A percentile compares a stretch with the other conserved stretches of the same genome.
Evolutionary conservation across 2,888 invertebrate genomes (phyloP).

Genomic region (Ypsolopha scabrella): DNA sequence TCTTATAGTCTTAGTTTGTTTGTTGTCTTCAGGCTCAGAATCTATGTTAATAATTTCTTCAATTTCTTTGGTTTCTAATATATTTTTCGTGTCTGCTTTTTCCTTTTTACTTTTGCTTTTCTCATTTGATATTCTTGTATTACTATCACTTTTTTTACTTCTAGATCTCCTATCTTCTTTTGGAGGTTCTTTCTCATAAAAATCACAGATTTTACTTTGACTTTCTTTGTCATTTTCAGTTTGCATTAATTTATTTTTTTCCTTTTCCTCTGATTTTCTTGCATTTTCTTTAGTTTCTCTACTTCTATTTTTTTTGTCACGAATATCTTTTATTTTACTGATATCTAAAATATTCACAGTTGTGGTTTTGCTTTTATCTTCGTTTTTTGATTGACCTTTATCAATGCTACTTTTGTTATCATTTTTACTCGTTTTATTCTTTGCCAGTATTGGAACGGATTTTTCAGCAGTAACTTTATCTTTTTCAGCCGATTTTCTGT

Average conservation of each 20-base stretch:
- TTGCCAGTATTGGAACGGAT: too few species aligned
- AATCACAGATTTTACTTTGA: too few species aligned
- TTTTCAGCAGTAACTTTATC: too few species aligned
- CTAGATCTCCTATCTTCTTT: slow-evolving; percentile 9
- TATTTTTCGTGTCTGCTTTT: background rate
- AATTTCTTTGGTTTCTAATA: background rate
- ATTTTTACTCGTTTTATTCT: slow-evolving; percentile 10
- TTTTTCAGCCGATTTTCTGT: too few species aligned
- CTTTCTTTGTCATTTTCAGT: too few species aligned
- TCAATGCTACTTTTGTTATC: slow-evolving; percentile 7
- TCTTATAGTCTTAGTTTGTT: background rate
- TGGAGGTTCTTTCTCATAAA: slow-evolving; percentile 9
- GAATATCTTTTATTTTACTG: background rate
- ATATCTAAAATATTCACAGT: background rate
- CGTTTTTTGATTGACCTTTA: slow-evolving; percentile 5
- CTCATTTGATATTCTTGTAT: slow-evolving; percentile 4
- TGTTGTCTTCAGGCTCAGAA: background rate
- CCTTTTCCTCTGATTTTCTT: slow-evolving; percentile 11
- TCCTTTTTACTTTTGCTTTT: slow-evolving; percentile 11
- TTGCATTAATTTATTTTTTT: slow-evolving; percentile 11
- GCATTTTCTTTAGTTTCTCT: slow-evolving; percentile 5
- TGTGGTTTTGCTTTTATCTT: slow-evolving; percentile 1
- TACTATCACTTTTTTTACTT: slow-evolving; percentile 13
- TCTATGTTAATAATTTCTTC: slow-evolving; percentile 1
- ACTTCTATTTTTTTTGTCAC: background rate